Conservation (phyloP, 1,140 invertebrate genomes). For the Nebria ingens region DNA sequence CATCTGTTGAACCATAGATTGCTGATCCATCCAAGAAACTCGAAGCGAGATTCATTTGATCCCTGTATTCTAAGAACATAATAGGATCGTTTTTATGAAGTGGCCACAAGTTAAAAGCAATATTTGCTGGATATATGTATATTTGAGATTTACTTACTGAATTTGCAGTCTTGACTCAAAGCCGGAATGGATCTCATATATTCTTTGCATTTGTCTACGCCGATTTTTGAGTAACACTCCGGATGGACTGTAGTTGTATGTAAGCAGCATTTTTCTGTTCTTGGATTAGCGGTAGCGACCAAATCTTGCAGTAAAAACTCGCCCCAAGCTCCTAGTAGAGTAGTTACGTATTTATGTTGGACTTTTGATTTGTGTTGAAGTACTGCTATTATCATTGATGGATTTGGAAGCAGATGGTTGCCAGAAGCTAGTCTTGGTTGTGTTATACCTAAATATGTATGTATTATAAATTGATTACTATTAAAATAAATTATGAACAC, state of each 20-base stretch:
- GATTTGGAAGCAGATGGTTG: slow-evolving; percentile 44
- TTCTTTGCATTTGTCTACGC: slow-evolving; percentile 47
- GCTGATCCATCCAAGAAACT: slow-evolving; percentile 78
- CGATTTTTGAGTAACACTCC: slow-evolving; percentile 43
- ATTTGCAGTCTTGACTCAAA: slow-evolving; percentile 48
- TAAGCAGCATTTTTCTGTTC: slow-evolving; percentile 29
- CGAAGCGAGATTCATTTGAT: slow-evolving; percentile 82
- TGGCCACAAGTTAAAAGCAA: too few species aligned
- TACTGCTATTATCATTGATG: slow-evolving; percentile 39
- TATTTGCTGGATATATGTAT: slow-evolving; percentile 4
- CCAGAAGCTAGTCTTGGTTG: slow-evolving; percentile 43
- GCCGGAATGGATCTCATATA: slow-evolving; percentile 66
- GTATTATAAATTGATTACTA: slow-evolving; percentile 7
- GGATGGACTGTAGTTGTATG: slow-evolving; percentile 30
- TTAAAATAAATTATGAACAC: too few species aligned
- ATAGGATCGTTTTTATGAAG: too few species aligned
- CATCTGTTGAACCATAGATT: slow-evolving; percentile 69
- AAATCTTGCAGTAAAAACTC: slow-evolving; percentile 71
- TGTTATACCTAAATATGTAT: slow-evolving; percentile 40
- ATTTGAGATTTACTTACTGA: slow-evolving; percentile 37
- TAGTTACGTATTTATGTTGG: slow-evolving; percentile 61
- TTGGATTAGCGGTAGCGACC: slow-evolving; percentile 48
- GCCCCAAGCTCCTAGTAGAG: slow-evolving; percentile 69
- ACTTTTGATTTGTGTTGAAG: slow-evolving; percentile 31
- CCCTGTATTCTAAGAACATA: slow-evolving; percentile 50